phyloP scores from a whole-genome alignment of 2,888 invertebrate genomes.

The Temnothorax rugatulus region DNA sequence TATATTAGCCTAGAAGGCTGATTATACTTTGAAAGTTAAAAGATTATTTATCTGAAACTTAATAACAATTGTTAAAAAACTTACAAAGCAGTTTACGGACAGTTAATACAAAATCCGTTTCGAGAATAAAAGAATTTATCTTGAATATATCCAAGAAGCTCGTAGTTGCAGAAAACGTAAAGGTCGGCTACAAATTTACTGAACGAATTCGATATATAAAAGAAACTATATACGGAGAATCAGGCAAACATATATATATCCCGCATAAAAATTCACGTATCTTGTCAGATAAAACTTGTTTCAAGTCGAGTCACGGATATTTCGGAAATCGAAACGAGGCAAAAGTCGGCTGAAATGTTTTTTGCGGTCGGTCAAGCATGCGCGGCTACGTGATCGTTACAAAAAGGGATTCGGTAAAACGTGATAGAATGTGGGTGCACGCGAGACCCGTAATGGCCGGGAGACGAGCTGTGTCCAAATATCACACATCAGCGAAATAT shows the following conservation, averaged over 20 bases:
- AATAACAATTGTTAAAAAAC: constrained; percentile 5
- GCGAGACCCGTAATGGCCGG: constrained; percentile 5
- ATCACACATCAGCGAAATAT: constrained; percentile 38
- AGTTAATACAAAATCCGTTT: background rate
- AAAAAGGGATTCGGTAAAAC: constrained; percentile 21
- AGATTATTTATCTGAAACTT: background rate
- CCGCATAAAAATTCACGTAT: constrained; percentile 25
- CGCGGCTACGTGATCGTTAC: constrained; percentile 35
- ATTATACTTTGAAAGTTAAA: constrained; percentile 26
- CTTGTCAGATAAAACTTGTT: constrained; percentile 18
- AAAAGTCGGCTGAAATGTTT: constrained; percentile 47
- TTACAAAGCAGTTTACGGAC: background rate
- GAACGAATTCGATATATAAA: constrained; percentile 11
- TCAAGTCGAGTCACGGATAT: constrained; percentile 34
- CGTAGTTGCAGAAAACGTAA: background rate
- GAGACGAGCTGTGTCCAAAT: constrained; percentile 38
- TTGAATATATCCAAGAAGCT: background rate
- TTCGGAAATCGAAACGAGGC: constrained; percentile 42
- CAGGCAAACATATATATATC: background rate
- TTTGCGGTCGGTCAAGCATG: constrained; percentile 43
- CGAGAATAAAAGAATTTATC: background rate
- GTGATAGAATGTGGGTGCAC: background rate
- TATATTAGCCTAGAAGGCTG: background rate
- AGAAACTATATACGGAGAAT: background rate
- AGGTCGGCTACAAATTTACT: background rate